Conservation (phyloP, 2,113 vertebrate species). For the Neotoma lepida region DNA sequence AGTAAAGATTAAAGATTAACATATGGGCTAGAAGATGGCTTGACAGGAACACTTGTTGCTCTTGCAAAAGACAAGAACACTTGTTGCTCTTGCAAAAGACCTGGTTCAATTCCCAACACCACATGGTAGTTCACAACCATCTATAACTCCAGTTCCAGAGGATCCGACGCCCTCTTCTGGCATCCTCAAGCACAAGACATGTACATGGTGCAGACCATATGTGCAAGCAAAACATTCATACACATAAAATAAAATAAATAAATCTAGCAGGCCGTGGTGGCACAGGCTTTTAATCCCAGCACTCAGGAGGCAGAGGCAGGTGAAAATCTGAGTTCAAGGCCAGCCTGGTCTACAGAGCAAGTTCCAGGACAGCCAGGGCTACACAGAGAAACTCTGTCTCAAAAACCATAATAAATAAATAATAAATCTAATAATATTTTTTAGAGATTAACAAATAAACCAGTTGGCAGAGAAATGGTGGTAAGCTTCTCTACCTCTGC, state of each 20-base stretch:
- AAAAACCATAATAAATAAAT: background rate
- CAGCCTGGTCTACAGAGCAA: background rate
- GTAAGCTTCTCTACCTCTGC: background rate
- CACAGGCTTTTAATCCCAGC: background rate
- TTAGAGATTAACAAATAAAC: background rate
- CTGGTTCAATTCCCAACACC: no score
- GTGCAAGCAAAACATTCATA: background rate
- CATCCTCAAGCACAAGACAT: background rate
- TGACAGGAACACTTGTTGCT: background rate
- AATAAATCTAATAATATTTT: background rate
- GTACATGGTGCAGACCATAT: background rate
- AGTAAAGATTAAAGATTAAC: background rate
- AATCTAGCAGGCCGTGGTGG: background rate
- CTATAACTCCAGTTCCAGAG: no score
- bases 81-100: background rate
- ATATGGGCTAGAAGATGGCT: background rate
- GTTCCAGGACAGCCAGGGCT: background rate
- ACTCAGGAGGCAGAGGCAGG: background rate
- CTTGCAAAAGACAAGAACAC: background rate
- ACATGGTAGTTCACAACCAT: no score
- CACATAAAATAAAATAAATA: background rate
- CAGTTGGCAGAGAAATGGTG: background rate
- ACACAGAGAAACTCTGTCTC: background rate
- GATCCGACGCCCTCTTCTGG: background rate
- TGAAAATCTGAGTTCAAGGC: background rate